These are phyloP conservation scores for Percopsis omiscomaycus DNA, from an alignment of 2,797 vertebrate genomes.

Conservation along the genomic window DNA sequence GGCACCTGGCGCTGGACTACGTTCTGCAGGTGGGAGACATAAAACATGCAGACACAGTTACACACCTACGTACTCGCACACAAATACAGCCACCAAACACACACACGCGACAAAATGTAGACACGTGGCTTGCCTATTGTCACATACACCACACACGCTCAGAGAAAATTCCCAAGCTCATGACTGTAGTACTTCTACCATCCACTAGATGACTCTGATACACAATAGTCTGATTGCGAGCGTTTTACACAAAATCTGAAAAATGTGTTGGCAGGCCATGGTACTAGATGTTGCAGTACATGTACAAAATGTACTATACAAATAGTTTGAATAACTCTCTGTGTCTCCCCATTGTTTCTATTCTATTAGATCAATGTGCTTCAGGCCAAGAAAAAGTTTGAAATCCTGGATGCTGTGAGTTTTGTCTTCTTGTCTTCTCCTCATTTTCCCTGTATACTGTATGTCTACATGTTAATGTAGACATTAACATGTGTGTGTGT, in stretches of 20 bases:
- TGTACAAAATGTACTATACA: background rate
- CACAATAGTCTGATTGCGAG: background rate
- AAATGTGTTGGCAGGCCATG: too few relatives aligned
- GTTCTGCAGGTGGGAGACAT: slow-evolving; percentile 85
- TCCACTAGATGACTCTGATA: slow-evolving; percentile 47
- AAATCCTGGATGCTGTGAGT: slow-evolving; percentile 95
- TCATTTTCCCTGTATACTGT: too few relatives aligned
- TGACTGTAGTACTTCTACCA: slow-evolving; percentile 3
- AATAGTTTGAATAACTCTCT: background rate
- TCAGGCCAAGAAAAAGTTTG: slow-evolving; percentile 98
- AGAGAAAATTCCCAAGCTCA: background rate
- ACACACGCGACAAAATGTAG: background rate
- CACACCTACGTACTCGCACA: background rate
- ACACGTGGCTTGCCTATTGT: too few relatives aligned
- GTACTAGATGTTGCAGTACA: too few relatives aligned
- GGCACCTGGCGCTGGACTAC: slow-evolving; percentile 92
- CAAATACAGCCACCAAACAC: background rate
- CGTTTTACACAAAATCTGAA: too few relatives aligned
- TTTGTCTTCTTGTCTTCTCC: background rate
- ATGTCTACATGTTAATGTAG: too few relatives aligned
- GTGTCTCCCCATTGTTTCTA: slow-evolving; percentile 4
- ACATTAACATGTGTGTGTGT: too few relatives aligned
- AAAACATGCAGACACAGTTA: background rate
- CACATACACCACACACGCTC: too few relatives aligned
- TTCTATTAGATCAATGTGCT: slow-evolving; percentile 91